Evolutionary conservation across 2,797 vertebrate genomes (phyloP).

Genomic region (Melanotaenia boesemani): DNA sequence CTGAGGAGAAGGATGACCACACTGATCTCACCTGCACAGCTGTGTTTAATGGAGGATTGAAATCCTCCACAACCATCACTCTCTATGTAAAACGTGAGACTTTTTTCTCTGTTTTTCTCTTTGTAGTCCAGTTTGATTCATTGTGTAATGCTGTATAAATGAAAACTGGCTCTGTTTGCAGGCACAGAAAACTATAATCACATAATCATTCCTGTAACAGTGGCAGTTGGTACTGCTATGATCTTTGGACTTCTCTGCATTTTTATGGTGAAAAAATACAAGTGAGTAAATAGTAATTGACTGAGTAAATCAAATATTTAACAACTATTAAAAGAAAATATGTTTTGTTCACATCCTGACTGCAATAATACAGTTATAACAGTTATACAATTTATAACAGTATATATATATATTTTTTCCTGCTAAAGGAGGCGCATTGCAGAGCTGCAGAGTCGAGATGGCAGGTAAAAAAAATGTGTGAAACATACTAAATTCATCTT

Average conservation of each 20-base stretch:
- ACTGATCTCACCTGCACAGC: conserved; percentile 57
- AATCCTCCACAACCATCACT: accelerated
- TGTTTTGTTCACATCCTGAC: no score
- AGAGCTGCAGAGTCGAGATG: conserved; percentile 66
- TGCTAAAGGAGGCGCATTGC: conserved; percentile 62
- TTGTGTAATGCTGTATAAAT: not conserved
- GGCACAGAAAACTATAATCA: conserved; percentile 57
- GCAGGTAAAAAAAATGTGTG: conserved; percentile 51
- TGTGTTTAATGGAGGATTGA: not conserved
- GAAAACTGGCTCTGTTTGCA: conserved; percentile 32
- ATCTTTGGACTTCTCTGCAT: conserved; percentile 65
- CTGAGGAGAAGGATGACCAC: conserved; percentile 60
- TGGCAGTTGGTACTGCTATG: conserved; percentile 34
- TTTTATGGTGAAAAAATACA: conserved; percentile 75
- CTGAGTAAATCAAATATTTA: no score
- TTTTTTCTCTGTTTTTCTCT: not conserved
- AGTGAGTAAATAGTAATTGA: conserved; percentile 48
- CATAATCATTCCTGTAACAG: conserved; percentile 73
- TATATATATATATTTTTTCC: not conserved
- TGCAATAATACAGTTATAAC: no score
- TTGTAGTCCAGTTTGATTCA: not conserved
- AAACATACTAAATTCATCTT: not conserved
- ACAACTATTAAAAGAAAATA: no score
- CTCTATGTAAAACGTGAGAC: conserved; percentile 74
- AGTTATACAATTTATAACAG: no score